Base-by-base conservation (phyloP, 2,888 invertebrate species). In the Eristalis intricaria region DNA sequence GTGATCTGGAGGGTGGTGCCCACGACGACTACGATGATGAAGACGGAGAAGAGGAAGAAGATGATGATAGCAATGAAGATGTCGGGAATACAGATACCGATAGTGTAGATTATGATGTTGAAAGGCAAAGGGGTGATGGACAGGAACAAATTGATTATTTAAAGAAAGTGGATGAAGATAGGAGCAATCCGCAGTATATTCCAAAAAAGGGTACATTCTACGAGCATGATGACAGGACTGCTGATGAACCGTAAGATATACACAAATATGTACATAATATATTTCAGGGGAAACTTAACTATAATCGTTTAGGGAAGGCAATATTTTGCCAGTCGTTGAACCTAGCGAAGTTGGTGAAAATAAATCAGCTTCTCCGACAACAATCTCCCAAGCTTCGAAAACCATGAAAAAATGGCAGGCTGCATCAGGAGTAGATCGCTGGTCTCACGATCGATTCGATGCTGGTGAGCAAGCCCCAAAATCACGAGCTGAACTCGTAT, bases 181-280 rank as follows among this genome's bases (percentile, higher is more conserved):
- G 97, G 60, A 96, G 98, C 91, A 99, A 99, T 94, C 99, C 99
- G 1, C 99, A 99, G 91, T 99, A 98, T 93, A 98, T 99, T 89
- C 99, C 99, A 0, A 98, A 99, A 92, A 95, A 97, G 89, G 99
- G 99, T 0, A 97, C 97, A 0, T 99, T 99, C 93, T 99, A 99
- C 91, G 99, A 99, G 90, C 99, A 99, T 91, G 99, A 99, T 91
- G 98, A 98, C 91, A 94, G 98, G 87, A 97, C 97, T 5, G 95
- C 96, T 23, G 96, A 96, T 66, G 95, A 95, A 89, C 94, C 94
- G 95, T 95, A 92, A 93, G 92, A 43, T 50, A 56, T 35, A 35
- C 15, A 3, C 22, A 10, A 23, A 43, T 19, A 35, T 32, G 10
- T 32, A 10, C 10, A 38, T 38, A 13, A 38, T 38, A 13, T 81